phyloP scores from a whole-genome alignment of 2,888 invertebrate species.

The Copidosoma aretas region DNA sequence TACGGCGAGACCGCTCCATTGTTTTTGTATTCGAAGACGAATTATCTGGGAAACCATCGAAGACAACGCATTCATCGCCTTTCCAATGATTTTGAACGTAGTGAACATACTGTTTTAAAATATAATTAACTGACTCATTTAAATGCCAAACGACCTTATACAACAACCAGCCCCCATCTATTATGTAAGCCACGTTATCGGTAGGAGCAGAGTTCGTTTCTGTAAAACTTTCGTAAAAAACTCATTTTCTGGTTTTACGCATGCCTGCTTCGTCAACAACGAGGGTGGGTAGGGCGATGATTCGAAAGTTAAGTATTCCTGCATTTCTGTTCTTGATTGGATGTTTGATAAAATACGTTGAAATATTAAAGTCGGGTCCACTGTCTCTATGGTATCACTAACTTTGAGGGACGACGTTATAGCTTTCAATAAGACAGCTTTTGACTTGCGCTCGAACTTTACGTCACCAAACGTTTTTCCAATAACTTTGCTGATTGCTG shows the following conservation, averaged over 20 bases:
- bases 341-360: conserved; percentile 51
- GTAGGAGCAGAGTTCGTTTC: conserved; percentile 29
- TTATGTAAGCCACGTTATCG: conserved; percentile 45
- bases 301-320: conserved; percentile 44
- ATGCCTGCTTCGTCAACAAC: too few relatives aligned
- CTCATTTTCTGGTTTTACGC: conserved; percentile 40
- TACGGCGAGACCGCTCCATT: conserved; percentile 45
- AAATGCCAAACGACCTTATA: conserved; percentile 53
- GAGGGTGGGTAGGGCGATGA: too few relatives aligned
- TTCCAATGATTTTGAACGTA: conserved; percentile 42
- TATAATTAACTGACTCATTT: conserved; percentile 45
- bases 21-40: conserved; percentile 40
- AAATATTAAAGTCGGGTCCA: conserved; percentile 41
- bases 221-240: conserved; percentile 40
- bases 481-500: not conserved
- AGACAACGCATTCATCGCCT: conserved; percentile 17
- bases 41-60: conserved; percentile 35
- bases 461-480: conserved; percentile 4
- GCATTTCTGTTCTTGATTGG: conserved; percentile 44
- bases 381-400: not conserved
- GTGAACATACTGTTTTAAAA: conserved; percentile 39
- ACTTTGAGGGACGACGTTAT: not conserved
- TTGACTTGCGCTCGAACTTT: not conserved
- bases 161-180: conserved; percentile 51
- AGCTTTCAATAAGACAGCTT: not conserved